Evolutionary conservation across 2,888 invertebrate genomes (phyloP).

Genomic region (Epinotia nisella): DNA sequence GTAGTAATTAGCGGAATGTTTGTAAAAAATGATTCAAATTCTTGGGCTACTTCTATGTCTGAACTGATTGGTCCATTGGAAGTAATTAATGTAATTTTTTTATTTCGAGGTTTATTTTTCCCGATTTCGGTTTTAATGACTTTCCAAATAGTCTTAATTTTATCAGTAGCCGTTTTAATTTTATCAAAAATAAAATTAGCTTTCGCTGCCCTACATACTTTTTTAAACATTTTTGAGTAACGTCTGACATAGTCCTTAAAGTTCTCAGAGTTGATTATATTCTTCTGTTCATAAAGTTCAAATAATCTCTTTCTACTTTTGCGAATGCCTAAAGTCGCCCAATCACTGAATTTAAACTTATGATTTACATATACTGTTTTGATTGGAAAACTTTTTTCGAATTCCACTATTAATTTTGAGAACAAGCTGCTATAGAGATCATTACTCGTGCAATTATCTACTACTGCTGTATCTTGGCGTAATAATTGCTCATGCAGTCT

Average conservation of each 20-base stretch:
- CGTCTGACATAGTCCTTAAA: neutral
- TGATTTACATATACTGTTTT: neutral
- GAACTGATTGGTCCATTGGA: neutral
- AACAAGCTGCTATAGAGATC: neutral
- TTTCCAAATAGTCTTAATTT: neutral
- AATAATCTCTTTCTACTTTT: neutral
- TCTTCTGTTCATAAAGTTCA: neutral
- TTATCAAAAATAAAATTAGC: neutral
- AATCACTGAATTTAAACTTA: neutral
- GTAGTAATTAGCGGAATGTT: neutral
- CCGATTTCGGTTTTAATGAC: neutral
- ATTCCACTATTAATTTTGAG: neutral
- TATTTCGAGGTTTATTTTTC: neutral
- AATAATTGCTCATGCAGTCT: neutral
- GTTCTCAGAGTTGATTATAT: neutral
- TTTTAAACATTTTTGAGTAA: neutral
- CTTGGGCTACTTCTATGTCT: neutral
- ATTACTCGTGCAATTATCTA: neutral
- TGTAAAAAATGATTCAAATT: neutral
- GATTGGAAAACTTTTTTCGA: conserved; percentile 1
- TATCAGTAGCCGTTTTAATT: neutral
- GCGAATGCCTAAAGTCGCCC: neutral
- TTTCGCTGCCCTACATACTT: neutral
- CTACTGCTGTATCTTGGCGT: neutral
- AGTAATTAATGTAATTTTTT: neutral